Evolutionary conservation across 1,140 invertebrate species (phyloP), one percentile per base, ranked within the genome.

Genomic region (Aphidius ervi): DNA sequence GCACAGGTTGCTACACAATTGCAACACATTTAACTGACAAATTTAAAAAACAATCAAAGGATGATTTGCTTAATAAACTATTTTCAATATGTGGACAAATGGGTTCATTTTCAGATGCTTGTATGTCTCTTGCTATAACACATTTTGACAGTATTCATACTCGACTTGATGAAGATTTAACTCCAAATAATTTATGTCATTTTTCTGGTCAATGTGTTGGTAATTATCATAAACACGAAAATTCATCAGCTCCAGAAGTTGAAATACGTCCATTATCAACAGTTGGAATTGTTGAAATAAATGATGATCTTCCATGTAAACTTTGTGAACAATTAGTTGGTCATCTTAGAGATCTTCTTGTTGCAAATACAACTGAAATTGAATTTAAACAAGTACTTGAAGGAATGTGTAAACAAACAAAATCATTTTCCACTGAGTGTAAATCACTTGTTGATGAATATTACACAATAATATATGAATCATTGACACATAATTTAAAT

Each of bases 341-440:
- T 43, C 91, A 95, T 79, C 76, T 94, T 60, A 85, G 84, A 61
- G 89, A 94, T 74, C 81, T 92, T 23, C 73, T 95, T 0, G 82
- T 91, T 40, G 86, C 92, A n/a, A 94, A 95, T 69, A 93, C 92
- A 1, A 93, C 93, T 0, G 87, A 91, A 74, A 63, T 76, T 1
- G 91, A 94, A 81, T 95, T 95, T 74, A 83, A 88, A 71, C 77
- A 84, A 70, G 86, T 94, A 3, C 74, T 94, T 9, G 74, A 86
- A 68, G 91, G 90, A 59, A 71, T 95, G 23, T 95, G 92, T 75
- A 89, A 88, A 65, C 88, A 93, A 78, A 88, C 87, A 1, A 85
- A 85, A 62, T 82, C 82, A 40, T 93, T 83, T 58, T 70, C 78
- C 37, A 39, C 72, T 31, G 80, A 85, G 79, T 83, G 82, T 58